These are phyloP conservation scores for Synergus japonicus DNA, from an alignment of 2,888 invertebrate species.

Conservation along the genomic window DNA sequence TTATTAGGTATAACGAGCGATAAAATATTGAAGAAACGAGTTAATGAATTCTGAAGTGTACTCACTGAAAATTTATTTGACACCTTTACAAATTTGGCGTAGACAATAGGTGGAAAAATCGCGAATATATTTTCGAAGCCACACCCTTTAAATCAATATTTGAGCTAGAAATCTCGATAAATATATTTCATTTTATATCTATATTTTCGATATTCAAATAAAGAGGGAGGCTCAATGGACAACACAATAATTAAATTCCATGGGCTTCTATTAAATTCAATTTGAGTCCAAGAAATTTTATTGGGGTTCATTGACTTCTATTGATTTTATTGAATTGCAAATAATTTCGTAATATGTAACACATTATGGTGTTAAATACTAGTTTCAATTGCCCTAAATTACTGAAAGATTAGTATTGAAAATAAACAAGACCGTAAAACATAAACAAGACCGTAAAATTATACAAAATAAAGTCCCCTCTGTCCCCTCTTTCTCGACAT, in stretches of 20 bases:
- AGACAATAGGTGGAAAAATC: not conserved
- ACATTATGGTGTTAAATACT: not conserved
- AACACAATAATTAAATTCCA: too few species aligned
- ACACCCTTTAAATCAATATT: not conserved
- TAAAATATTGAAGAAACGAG: not conserved
- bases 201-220: too few species aligned
- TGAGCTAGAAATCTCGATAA: not conserved
- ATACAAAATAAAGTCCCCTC: not conserved
- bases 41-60: not conserved
- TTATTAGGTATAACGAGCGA: conserved; percentile 68
- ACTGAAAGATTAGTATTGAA: not conserved
- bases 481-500: not conserved
- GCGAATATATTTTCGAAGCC: not conserved
- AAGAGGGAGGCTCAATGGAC: too few species aligned
- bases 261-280: too few species aligned
- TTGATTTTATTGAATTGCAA: too few species aligned
- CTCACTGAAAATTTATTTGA: not conserved
- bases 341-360: too few species aligned
- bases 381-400: not conserved
- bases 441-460: not conserved
- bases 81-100: not conserved
- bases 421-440: not conserved
- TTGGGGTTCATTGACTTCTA: too few species aligned
- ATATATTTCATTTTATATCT: too few species aligned
- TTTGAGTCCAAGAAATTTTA: too few species aligned